Percentiles rank a stretch among this genome's conserved stretches.
These are phyloP conservation scores for Herminia tarsipennalis DNA, from an alignment of 2,888 invertebrate species.

Conservation along the genomic window DNA sequence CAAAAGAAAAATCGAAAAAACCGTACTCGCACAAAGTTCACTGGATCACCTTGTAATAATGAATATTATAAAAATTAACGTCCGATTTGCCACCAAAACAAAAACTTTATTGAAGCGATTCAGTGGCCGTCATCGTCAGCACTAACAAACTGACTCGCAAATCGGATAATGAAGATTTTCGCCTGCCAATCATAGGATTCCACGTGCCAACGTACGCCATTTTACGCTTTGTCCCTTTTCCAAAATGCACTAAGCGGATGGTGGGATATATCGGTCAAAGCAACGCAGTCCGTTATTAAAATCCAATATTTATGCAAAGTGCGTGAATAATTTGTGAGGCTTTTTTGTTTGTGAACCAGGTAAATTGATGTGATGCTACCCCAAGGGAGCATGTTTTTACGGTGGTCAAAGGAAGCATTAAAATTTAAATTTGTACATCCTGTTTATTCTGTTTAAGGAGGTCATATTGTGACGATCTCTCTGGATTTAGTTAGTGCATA, in stretches of 20 bases:
- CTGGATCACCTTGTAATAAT: too few species aligned
- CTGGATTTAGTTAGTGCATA: background rate
- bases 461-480: constrained; percentile 1
- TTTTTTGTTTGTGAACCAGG: constrained; percentile 25
- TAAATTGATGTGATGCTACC: constrained; percentile 16
- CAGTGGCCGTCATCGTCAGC: background rate
- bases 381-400: constrained; percentile 13
- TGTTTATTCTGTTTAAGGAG: constrained; percentile 10
- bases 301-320: constrained; percentile 40
- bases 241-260: constrained; percentile 37
- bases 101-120: too few species aligned
- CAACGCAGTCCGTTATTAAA: constrained; percentile 35
- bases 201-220: constrained; percentile 40
- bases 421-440: constrained; percentile 9
- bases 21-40: too few species aligned
- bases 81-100: too few species aligned
- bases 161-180: constrained; percentile 38
- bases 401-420: constrained; percentile 13
- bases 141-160: constrained; percentile 29
- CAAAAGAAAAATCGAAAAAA: too few species aligned
- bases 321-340: constrained; percentile 32
- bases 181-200: constrained; percentile 35
- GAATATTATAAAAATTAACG: too few species aligned
- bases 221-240: constrained; percentile 43
- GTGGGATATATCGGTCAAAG: constrained; percentile 46